phyloP scores from a whole-genome alignment of 2,797 vertebrate genomes.

The Cossypha polioptera region DNA sequence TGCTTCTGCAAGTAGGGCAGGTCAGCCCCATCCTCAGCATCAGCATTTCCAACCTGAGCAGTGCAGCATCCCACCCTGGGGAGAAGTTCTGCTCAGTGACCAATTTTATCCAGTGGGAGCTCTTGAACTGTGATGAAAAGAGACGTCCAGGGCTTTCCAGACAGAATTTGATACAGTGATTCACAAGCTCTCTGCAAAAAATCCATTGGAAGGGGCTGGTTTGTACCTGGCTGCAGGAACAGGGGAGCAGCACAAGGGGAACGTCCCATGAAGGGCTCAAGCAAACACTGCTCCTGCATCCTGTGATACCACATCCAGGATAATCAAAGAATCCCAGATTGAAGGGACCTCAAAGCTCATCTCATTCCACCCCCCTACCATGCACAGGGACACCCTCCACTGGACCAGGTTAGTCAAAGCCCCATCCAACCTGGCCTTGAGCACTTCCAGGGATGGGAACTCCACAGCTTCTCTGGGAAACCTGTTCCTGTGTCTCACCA shows the following conservation, averaged over 20 bases:
- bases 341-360: not conserved
- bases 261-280: not conserved
- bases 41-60: not conserved
- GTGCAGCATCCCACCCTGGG: not conserved
- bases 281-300: not conserved
- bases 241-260: not conserved
- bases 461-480: not conserved
- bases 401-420: not conserved
- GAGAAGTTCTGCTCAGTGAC: not conserved
- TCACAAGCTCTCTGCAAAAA: not conserved
- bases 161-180: not conserved
- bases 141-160: not conserved
- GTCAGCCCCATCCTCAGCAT: not conserved
- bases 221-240: not conserved
- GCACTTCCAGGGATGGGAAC: not conserved
- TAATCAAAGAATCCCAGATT: not conserved
- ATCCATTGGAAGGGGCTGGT: not conserved
- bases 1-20: slow-evolving; percentile 19
- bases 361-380: no score
- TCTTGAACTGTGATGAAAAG: not conserved
- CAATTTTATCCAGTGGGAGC: not conserved
- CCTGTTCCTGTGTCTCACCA: not conserved
- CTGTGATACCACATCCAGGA: not conserved
- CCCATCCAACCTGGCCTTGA: not conserved
- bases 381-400: fast-evolving